phyloP scores from a whole-genome alignment of 2,797 vertebrate genomes.

The Onychomys arenicola region DNA sequence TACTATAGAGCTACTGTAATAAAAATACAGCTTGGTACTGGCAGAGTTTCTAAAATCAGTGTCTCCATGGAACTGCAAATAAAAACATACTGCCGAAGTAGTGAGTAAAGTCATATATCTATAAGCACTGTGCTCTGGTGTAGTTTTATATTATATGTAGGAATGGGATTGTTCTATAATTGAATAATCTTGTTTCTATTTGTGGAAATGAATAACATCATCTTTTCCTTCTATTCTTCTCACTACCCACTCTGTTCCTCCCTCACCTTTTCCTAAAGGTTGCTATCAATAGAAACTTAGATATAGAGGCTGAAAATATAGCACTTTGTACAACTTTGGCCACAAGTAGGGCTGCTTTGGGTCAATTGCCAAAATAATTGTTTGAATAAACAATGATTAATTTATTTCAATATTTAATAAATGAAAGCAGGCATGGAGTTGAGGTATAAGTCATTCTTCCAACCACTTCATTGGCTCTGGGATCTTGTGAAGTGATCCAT shows the following conservation, averaged over 20 bases:
- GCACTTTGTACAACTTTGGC: not conserved
- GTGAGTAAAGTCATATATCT: not conserved
- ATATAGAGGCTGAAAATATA: not conserved
- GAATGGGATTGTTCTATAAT: not conserved
- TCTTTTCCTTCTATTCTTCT: not conserved
- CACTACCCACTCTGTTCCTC: not conserved
- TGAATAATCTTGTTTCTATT: not conserved
- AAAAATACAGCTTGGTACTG: too few species aligned
- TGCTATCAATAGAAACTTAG: not conserved
- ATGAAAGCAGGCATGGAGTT: not conserved
- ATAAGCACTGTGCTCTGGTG: not conserved
- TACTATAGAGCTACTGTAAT: too few species aligned
- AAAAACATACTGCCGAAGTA: not conserved
- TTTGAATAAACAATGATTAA: not conserved
- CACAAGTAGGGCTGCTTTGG: not conserved
- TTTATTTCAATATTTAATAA: not conserved
- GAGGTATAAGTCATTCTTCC: not conserved
- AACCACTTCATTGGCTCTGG: not conserved
- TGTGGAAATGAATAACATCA: not conserved
- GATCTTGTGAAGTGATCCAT: not conserved
- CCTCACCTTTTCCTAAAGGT: not conserved
- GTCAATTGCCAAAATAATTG: not conserved
- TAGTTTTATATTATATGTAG: constrained; percentile 11
- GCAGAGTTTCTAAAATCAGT: not conserved
- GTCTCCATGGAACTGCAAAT: not conserved